Conservation (phyloP, 2,797 vertebrate species). For the Sebastes kiyomatsui region DNA sequence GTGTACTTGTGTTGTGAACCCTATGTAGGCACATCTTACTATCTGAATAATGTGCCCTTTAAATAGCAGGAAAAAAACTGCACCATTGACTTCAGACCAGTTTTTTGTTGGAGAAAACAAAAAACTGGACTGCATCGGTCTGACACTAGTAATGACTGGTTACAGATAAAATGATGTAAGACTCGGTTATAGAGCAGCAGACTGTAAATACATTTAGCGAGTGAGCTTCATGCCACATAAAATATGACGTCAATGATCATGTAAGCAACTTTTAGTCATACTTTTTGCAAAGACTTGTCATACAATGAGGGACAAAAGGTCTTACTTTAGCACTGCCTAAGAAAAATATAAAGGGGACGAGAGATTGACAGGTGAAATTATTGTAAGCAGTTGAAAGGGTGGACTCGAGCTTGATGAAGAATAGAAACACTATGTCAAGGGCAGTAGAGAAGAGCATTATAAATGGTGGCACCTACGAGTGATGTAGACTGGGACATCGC, state of each 20-base stretch:
- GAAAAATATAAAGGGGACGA: neutral
- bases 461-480: constrained; percentile 2
- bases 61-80: neutral
- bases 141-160: neutral
- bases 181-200: neutral
- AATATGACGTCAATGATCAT: neutral
- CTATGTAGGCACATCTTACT: no score
- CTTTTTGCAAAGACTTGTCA: neutral
- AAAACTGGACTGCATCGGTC: neutral
- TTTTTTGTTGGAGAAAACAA: neutral
- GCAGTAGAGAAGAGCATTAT: neutral
- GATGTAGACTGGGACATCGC: neutral
- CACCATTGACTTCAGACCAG: no score
- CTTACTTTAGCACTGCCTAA: neutral
- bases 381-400: neutral
- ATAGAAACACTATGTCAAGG: neutral
- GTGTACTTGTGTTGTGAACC: no score
- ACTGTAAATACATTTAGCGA: neutral
- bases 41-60: no score
- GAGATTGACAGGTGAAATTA: neutral
- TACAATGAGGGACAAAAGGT: neutral
- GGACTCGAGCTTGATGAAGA: neutral
- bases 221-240: neutral
- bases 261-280: neutral
- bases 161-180: neutral